phyloP scores from a whole-genome alignment of 2,797 vertebrate genomes.

The Psittacula echo region DNA sequence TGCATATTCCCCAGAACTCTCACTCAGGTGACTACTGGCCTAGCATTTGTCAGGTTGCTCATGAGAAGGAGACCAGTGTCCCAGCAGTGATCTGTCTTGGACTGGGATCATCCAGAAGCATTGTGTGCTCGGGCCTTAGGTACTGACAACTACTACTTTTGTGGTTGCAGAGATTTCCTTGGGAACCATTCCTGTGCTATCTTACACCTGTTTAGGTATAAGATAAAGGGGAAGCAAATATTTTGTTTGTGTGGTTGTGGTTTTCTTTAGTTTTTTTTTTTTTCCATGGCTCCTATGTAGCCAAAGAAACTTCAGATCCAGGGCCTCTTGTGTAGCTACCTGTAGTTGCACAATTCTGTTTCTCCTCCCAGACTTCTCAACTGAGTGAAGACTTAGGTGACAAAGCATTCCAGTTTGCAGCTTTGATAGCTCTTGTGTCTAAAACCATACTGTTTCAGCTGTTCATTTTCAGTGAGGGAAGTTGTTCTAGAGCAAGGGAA shows the following conservation, averaged over 20 bases:
- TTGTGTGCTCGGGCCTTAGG: neutral
- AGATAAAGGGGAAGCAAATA: neutral
- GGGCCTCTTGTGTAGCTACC: neutral
- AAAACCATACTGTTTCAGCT: neutral
- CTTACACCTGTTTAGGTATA: neutral
- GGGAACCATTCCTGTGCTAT: neutral
- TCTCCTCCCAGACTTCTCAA: neutral
- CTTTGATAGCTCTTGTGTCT: neutral
- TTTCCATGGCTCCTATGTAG: neutral
- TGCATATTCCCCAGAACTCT: fast-evolving
- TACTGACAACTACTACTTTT: neutral
- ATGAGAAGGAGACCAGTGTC: neutral
- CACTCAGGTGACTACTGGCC: neutral
- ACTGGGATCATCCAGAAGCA: neutral
- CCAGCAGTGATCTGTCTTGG: neutral
- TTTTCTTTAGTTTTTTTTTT: neutral
- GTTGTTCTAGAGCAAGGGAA: neutral
- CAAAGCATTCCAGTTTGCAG: neutral
- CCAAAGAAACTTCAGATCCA: neutral
- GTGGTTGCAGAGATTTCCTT: neutral
- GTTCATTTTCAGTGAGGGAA: neutral
- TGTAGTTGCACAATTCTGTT: neutral
- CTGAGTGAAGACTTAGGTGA: neutral
- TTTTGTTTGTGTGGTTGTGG: neutral
- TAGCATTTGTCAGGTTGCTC: neutral